Evolutionary conservation across 2,113 vertebrate genomes (phyloP).

Genomic region (Pogona vitticeps): DNA sequence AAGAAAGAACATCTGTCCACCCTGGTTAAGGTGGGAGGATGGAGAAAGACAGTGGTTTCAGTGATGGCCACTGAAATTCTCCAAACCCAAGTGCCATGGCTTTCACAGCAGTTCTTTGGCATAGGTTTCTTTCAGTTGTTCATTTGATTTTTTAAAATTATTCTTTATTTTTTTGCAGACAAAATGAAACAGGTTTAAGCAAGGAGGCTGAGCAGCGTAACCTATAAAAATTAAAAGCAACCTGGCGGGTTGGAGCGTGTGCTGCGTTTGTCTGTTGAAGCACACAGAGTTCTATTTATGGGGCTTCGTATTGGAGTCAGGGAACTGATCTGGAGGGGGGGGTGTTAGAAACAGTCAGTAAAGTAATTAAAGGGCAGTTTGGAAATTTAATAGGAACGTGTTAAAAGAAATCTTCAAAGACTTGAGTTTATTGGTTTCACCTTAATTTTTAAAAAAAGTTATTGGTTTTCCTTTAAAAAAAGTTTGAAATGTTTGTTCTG

Average conservation of each 20-base stretch:
- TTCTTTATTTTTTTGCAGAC: conserved; percentile 42
- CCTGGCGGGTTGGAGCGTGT: background rate
- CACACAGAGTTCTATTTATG: background rate
- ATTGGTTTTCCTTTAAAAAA: background rate
- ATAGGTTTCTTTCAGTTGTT: conserved; percentile 43
- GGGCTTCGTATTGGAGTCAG: background rate
- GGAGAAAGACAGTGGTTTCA: background rate
- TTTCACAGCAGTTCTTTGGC: conserved; percentile 19
- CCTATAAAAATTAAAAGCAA: conserved; percentile 44
- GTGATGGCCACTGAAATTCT: background rate
- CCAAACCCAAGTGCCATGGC: background rate
- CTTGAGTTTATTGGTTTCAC: conserved; percentile 15
- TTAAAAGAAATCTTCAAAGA: conserved; percentile 36
- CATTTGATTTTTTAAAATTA: conserved; percentile 45
- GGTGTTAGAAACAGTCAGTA: conserved; percentile 22
- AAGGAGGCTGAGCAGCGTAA: conserved; percentile 46
- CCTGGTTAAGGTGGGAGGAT: background rate
- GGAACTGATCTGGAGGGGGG: background rate
- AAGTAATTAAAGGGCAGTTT: conserved; percentile 42
- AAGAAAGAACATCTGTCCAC: background rate
- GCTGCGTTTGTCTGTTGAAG: background rate
- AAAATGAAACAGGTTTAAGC: conserved; percentile 66
- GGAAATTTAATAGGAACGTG: conserved; percentile 41
- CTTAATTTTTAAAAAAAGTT: background rate
- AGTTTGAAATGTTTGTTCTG: background rate